Conservation (phyloP, 1,140 invertebrate genomes). For the Lordiphosa mommai region DNA sequence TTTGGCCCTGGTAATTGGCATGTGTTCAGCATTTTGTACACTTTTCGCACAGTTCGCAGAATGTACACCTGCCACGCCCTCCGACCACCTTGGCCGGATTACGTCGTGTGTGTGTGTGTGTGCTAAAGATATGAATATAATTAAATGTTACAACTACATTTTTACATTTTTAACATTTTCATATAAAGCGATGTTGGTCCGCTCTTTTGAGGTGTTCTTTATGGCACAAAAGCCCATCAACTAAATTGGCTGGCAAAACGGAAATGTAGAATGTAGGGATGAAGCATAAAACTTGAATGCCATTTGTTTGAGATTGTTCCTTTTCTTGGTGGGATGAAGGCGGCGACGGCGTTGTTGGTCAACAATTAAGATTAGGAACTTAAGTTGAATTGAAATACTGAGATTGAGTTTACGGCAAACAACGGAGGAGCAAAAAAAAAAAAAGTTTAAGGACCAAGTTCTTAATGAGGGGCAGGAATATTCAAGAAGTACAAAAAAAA, state of each 20-base stretch:
- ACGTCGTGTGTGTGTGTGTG: slow-evolving; percentile 60
- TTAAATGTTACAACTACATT: slow-evolving; percentile 77
- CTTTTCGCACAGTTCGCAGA: slow-evolving; percentile 70
- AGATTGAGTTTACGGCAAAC: slow-evolving; percentile 31
- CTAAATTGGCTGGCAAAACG: slow-evolving; percentile 47
- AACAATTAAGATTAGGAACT: slow-evolving; percentile 70
- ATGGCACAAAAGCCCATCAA: slow-evolving; percentile 54
- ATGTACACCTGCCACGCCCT: slow-evolving; percentile 32
- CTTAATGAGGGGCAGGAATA: slow-evolving; percentile 22
- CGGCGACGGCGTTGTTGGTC: slow-evolving; percentile 38
- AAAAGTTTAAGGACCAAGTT: slow-evolving; percentile 16
- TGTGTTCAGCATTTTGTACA: slow-evolving; percentile 76
- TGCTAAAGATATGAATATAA: slow-evolving; percentile 75
- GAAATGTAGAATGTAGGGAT: slow-evolving; percentile 5
- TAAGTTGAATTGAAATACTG: slow-evolving; percentile 68
- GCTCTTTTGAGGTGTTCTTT: slow-evolving; percentile 47
- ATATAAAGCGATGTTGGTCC: slow-evolving; percentile 46
- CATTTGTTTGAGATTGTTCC: slow-evolving; percentile 28
- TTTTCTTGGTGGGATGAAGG: slow-evolving; percentile 1
- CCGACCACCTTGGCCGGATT: slow-evolving; percentile 35
- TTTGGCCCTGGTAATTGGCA: slow-evolving; percentile 64
- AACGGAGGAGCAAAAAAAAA: background rate
- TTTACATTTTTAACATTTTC: slow-evolving; percentile 47
- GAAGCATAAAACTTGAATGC: slow-evolving; percentile 57
- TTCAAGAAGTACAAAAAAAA: background rate